phyloP scores from a whole-genome alignment of 1,140 invertebrate genomes.

The Temnothorax curvispinosus region DNA sequence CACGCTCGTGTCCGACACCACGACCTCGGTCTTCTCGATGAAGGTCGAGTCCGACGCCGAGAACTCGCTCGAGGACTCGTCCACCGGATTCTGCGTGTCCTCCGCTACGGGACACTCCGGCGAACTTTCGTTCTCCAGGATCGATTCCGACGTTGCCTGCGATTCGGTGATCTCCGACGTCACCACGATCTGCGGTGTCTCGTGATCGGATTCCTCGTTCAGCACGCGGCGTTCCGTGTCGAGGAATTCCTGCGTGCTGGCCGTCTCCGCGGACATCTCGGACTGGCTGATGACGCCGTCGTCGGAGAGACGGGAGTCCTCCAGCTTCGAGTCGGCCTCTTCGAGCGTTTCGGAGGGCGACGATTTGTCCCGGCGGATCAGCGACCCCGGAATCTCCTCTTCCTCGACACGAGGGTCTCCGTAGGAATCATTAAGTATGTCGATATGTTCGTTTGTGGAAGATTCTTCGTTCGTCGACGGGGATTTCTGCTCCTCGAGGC shows the following conservation, averaged over 20 bases:
- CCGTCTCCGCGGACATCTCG: constrained; percentile 38
- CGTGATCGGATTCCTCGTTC: constrained; percentile 45
- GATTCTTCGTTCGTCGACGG: background rate
- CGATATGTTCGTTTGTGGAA: constrained; percentile 26
- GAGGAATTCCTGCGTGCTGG: constrained; percentile 65
- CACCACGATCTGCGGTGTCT: background rate
- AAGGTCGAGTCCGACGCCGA: constrained; percentile 66
- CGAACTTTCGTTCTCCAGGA: constrained; percentile 26
- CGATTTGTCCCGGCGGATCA: background rate
- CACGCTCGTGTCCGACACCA: constrained; percentile 41
- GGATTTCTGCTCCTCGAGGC: background rate
- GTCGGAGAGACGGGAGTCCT: constrained; percentile 27
- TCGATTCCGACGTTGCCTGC: background rate
- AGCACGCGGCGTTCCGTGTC: constrained; percentile 66
- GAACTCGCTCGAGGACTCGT: constrained; percentile 67
- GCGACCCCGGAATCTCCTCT: background rate
- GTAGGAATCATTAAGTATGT: background rate
- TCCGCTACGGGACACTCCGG: constrained; percentile 27
- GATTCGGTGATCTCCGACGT: background rate
- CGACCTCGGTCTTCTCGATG: constrained; percentile 67
- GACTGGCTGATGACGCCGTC: constrained; percentile 31
- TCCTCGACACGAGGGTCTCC: background rate
- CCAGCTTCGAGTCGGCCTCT: background rate
- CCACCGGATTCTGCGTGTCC: constrained; percentile 61
- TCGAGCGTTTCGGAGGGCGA: background rate